These are phyloP conservation scores for Drosophila kanapiae DNA, from an alignment of 1,140 invertebrate species.

Conservation along the genomic window DNA sequence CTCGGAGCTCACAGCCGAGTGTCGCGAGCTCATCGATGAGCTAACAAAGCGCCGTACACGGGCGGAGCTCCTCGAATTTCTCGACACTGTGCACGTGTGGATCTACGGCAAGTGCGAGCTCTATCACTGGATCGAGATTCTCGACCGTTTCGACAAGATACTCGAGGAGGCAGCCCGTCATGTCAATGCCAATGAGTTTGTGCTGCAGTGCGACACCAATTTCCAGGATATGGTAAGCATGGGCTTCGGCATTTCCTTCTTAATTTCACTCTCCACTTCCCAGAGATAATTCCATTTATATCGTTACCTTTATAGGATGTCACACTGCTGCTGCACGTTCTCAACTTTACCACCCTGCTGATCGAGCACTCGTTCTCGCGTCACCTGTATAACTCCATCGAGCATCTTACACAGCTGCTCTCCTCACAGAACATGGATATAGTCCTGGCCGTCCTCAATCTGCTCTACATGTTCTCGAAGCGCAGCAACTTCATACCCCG, in stretches of 20 bases:
- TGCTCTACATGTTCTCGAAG: constrained; percentile 97
- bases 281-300: not conserved
- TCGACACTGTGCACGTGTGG: constrained; percentile 93
- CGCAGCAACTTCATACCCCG: constrained; percentile 95
- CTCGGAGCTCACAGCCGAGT: constrained; percentile 95
- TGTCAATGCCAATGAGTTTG: constrained; percentile 90
- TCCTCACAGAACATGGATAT: constrained; percentile 95
- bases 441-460: constrained; percentile 94
- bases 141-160: constrained; percentile 94
- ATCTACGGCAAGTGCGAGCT: constrained; percentile 96
- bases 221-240: constrained; percentile 87
- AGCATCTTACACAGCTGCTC: constrained; percentile 93
- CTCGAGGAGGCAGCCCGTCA: constrained; percentile 91
- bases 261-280: not conserved
- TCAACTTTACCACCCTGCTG: constrained; percentile 94
- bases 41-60: constrained; percentile 89
- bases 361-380: constrained; percentile 97
- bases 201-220: constrained; percentile 91
- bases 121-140: constrained; percentile 95
- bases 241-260: not conserved
- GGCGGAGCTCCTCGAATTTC: constrained; percentile 90
- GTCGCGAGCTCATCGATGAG: constrained; percentile 92
- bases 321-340: constrained; percentile 91
- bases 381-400: constrained; percentile 96
- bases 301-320: constrained; percentile 87